Evolutionary conservation across 2,113 vertebrate species (phyloP).

Genomic region (Meles meles): DNA sequence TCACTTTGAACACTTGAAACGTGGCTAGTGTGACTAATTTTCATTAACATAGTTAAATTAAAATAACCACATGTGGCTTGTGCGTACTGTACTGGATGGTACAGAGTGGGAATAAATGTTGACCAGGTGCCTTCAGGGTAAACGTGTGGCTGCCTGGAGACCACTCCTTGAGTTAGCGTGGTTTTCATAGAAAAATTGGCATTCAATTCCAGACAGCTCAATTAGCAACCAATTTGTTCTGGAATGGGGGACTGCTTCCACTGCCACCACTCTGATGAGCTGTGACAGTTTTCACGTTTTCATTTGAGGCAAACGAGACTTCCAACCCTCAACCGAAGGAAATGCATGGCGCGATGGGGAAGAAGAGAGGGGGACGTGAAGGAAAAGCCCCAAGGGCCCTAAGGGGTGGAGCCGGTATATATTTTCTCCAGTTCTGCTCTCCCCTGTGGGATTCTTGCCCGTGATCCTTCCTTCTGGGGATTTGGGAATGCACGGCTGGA

Average conservation of each 20-base stretch:
- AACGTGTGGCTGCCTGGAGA: neutral
- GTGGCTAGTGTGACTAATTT: neutral
- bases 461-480: neutral
- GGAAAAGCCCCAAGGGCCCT: neutral
- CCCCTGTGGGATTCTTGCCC: neutral
- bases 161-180: neutral
- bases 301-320: neutral
- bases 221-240: slow-evolving; percentile 22
- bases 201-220: neutral
- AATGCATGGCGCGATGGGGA: accelerated
- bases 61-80: neutral
- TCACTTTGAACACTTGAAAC: neutral
- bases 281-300: neutral
- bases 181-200: slow-evolving; percentile 22
- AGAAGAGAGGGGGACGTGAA: accelerated
- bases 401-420: neutral
- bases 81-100: neutral
- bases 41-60: slow-evolving; percentile 41
- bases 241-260: neutral
- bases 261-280: neutral
- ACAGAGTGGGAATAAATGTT: neutral
- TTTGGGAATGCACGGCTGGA: neutral
- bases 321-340: neutral
- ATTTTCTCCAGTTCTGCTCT: neutral
- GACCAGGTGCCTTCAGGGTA: neutral